phyloP scores from a whole-genome alignment of 2,888 invertebrate genomes.

The Hylaea fasciaria region DNA sequence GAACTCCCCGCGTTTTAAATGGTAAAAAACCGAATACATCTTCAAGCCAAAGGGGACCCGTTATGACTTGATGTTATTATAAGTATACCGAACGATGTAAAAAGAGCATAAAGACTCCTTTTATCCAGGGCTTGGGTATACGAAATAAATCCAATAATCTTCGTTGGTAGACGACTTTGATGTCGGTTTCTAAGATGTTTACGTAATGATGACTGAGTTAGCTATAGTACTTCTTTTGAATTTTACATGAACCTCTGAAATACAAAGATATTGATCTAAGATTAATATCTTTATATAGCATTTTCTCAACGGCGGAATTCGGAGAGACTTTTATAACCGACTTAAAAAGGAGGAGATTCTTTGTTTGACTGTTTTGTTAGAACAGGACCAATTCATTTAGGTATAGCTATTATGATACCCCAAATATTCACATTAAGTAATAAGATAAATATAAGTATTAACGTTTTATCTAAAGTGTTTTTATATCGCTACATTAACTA shows the following conservation, averaged over 20 bases:
- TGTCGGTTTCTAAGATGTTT: conserved; percentile 47
- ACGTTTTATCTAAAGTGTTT: too few species aligned
- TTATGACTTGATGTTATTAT: conserved; percentile 40
- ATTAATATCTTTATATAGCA: too few species aligned
- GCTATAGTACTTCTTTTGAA: conserved; percentile 2
- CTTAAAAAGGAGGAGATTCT: too few species aligned
- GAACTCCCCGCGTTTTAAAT: conserved; percentile 23
- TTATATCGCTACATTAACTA: too few species aligned
- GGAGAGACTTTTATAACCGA: too few species aligned
- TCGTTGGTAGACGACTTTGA: conserved; percentile 54
- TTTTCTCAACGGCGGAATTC: too few species aligned
- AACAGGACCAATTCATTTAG: too few species aligned
- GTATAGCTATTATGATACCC: too few species aligned
- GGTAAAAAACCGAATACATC: conserved; percentile 22
- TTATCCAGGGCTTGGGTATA: conserved; percentile 50
- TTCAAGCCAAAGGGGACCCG: conserved; percentile 20
- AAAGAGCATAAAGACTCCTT: conserved; percentile 53
- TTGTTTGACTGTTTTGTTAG: too few species aligned
- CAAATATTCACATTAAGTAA: too few species aligned
- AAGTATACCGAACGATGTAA: conserved; percentile 40
- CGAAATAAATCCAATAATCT: conserved; percentile 64
- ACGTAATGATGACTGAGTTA: conserved; percentile 28
- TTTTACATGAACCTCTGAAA: conserved; percentile 2
- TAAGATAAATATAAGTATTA: too few species aligned
- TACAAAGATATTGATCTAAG: not conserved